Evolutionary conservation across 1,140 invertebrate species (phyloP).

Genomic region (Calycopis cecrops): DNA sequence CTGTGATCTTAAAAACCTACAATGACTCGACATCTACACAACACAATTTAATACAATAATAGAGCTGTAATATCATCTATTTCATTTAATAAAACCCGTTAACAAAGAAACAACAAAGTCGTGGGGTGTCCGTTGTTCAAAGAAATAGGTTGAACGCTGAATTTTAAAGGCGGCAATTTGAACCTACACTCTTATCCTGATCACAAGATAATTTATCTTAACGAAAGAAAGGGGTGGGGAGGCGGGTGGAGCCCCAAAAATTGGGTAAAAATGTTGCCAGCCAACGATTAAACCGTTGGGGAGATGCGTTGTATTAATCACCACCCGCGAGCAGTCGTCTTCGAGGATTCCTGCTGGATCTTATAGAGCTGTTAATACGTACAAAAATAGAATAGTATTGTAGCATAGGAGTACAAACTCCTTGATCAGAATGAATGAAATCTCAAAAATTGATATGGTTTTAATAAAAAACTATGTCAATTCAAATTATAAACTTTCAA

Average conservation of each 20-base stretch:
- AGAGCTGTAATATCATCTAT: conserved; percentile 10
- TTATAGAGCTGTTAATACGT: conserved; percentile 38
- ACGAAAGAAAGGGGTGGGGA: conserved; percentile 68
- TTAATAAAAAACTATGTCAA: too few species aligned
- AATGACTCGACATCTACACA: too few species aligned
- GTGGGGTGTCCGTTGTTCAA: conserved; percentile 30
- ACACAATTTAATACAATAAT: conserved; percentile 5
- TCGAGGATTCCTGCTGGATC: conserved; percentile 47
- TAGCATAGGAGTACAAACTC: too few species aligned
- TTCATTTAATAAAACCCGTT: conserved; percentile 20
- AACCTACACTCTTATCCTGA: conserved; percentile 73
- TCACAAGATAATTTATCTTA: conserved; percentile 73
- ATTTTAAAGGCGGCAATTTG: conserved; percentile 73
- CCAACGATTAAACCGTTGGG: conserved; percentile 71
- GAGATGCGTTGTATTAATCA: conserved; percentile 74
- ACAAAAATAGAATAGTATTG: not conserved
- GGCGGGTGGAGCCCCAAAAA: conserved; percentile 56
- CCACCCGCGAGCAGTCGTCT: conserved; percentile 63
- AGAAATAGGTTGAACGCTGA: conserved; percentile 60
- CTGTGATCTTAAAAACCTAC: too few species aligned
- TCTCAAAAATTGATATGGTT: too few species aligned
- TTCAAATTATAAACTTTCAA: too few species aligned
- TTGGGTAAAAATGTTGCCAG: conserved; percentile 74
- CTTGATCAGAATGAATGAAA: too few species aligned
- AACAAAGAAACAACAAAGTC: conserved; percentile 30